Evolutionary conservation across 2,888 invertebrate genomes (phyloP), one percentile per base, ranked within the genome.

Genomic region (Cyaniris semiargus): DNA sequence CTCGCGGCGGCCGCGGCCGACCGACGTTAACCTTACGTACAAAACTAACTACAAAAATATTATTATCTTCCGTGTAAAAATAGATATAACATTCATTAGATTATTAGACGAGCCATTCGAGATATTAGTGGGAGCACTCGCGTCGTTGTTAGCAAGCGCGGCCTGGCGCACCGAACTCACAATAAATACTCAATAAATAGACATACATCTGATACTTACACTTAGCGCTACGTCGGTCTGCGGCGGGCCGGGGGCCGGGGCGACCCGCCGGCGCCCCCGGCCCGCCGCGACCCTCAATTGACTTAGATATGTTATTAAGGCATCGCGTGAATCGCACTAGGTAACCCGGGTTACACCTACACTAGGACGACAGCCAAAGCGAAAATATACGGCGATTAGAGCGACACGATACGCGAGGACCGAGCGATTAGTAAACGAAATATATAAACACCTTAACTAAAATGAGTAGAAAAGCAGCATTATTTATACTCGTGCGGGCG

Each of bases 271-370:
- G 3, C 0, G 1, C 13, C 60, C 13, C 23, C 60, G 23, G 27
- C 66, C 13, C 66, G 27, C 3, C 66, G 66, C 27, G 27, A 21
- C 66, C 66, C 66, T 60, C 66, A 91, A 93, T 92, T 93, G 93
- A 94, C 94, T 94, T 94, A 93, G 94, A 94, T 93, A 92, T 93
- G 93, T 93, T 93, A 93, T 90, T 93, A 94, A 94, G 94, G 94
- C 94, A 94, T 90, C 94, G 86, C 90, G 94, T 94, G 94, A 94
- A 94, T 90, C 92, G 93, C 93, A 90, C 93, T 93, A 91, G 88
- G 88, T 89, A 88, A 88, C 87, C 90, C 88, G 89, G 79, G 79
- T 88, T 86, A 85, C 85, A 87, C 86, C 86, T 89, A 91, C 87
- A 89, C 72, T 91, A 80, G 90, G 88, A 92, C 92, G 89, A 93